Base-by-base conservation (phyloP, 2,797 vertebrate genomes). In the Syndactyla subalaris region DNA sequence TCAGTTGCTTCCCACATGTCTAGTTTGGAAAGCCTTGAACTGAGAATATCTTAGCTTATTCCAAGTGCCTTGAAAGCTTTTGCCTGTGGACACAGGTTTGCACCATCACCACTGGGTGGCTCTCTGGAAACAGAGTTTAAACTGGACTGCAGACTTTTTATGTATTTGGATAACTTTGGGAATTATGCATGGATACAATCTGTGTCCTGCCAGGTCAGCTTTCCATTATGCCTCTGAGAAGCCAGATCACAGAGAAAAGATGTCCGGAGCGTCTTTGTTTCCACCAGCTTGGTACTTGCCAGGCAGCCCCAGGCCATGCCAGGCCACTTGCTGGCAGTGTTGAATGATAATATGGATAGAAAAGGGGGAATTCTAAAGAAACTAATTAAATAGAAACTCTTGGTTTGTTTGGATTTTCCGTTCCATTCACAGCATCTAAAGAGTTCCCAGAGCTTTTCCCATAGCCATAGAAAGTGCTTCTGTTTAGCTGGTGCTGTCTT, bases 31-130 rank as follows among this genome's bases (percentile, higher is more conserved):
- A 77, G 12, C 29, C 21, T 75, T 67, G 43, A 48, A 34, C 2
- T 74, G 30, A 54, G 57, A 65, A 22, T 5, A 8, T 29, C 24
- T 65, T 70, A 27, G 19, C 7, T 68, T 85, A 39, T 51, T 29
- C 30, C 2, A 0, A 2, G 10, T 88, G n/a, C 15, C 34, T 26
- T 22, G 5, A 49, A 45, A 91, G 27, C 41, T 78, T 84, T 29
- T 55, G 14, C 2, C 1, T 32, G 0, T 24, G 30, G 23, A n/a
- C 3, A 1, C 7, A 32, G 7, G 9, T 65, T 12, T 57, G 39
- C 61, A 24, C 26, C 2, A 0, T 83, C 43, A 18, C 83, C 62
- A 14, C 83, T 70, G 66, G 89, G 92, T 74, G 87, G 85, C 89
- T 93, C 68, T 85, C 48, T 70, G 76, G 48, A 91, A 87, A 58